Percentiles rank a stretch among this genome's conserved stretches.
Conservation (phyloP, 2,888 invertebrate genomes). For the Synanthedon myopaeformis region DNA sequence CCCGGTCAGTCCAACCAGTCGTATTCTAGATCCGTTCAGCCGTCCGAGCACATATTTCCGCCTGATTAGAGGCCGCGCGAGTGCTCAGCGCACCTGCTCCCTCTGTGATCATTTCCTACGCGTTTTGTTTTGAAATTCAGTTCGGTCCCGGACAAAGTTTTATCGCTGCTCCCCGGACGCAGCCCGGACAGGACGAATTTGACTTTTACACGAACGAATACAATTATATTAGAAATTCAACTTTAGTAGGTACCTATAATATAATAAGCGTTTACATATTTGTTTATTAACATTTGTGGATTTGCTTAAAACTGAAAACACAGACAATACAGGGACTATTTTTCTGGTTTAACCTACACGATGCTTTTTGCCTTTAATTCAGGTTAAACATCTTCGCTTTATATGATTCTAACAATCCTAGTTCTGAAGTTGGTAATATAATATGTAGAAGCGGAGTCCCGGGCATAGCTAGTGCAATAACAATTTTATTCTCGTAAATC, state of each 20-base stretch:
- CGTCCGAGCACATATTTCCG: conserved; percentile 59
- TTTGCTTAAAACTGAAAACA: no score
- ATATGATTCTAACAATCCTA: not conserved
- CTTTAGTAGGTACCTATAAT: no score
- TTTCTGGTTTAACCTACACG: not conserved
- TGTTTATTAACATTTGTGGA: no score
- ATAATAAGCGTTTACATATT: no score
- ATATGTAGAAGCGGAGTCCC: no score
- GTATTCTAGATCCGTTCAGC: conserved; percentile 5
- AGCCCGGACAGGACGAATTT: conserved; percentile 40
- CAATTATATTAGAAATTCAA: conserved; percentile 7
- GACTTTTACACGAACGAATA: conserved; percentile 31
- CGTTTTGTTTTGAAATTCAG: conserved; percentile 54
- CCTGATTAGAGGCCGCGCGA: conserved; percentile 60
- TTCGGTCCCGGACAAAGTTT: conserved; percentile 43
- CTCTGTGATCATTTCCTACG: conserved; percentile 44
- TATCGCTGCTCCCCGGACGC: conserved; percentile 34
- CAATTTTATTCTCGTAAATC: not conserved
- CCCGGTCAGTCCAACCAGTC: not conserved
- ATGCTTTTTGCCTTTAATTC: not conserved
- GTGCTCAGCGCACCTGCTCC: conserved; percentile 53
- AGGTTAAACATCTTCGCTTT: not conserved
- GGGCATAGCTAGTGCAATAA: no score
- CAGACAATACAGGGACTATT: no score
- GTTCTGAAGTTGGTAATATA: no score